phyloP scores from a whole-genome alignment of 2,888 invertebrate genomes.

The Patella ulyssiponensis region DNA sequence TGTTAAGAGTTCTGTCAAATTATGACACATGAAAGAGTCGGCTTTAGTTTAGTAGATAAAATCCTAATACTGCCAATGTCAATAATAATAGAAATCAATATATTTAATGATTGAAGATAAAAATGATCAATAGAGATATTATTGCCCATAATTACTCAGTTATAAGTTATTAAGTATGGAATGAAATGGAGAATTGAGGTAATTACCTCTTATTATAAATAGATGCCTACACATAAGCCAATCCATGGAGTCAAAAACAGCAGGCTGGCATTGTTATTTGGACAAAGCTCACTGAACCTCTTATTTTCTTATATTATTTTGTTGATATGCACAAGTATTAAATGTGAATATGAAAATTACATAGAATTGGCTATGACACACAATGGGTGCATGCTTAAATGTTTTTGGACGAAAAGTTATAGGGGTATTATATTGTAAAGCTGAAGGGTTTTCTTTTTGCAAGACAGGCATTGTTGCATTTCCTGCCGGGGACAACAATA shows the following conservation, averaged over 20 bases:
- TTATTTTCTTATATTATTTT: too few species aligned
- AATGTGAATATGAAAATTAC: conserved; percentile 2
- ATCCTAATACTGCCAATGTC: too few species aligned
- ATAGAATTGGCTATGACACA: conserved; percentile 5
- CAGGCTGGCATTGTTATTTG: not conserved
- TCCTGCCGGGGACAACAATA: not conserved
- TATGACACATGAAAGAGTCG: too few species aligned
- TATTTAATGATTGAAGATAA: not conserved
- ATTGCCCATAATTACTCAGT: not conserved
- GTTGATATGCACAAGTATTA: too few species aligned
- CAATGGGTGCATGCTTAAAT: not conserved
- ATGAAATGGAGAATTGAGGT: not conserved
- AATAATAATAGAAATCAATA: too few species aligned
- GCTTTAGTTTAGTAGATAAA: too few species aligned
- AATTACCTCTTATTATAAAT: not conserved
- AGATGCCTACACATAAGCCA: not conserved
- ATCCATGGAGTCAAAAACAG: not conserved
- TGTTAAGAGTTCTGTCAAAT: too few species aligned
- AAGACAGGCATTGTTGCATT: not conserved
- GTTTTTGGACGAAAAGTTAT: not conserved
- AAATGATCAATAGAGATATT: not conserved
- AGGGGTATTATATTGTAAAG: too few species aligned
- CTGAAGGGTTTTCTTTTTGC: not conserved
- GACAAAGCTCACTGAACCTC: too few species aligned
- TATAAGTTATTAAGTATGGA: not conserved